A percentile compares a stretch with the other conserved stretches of the same genome.
These are phyloP conservation scores for Bufo gargarizans DNA, from an alignment of 2,113 vertebrate species.

Conservation along the genomic window DNA sequence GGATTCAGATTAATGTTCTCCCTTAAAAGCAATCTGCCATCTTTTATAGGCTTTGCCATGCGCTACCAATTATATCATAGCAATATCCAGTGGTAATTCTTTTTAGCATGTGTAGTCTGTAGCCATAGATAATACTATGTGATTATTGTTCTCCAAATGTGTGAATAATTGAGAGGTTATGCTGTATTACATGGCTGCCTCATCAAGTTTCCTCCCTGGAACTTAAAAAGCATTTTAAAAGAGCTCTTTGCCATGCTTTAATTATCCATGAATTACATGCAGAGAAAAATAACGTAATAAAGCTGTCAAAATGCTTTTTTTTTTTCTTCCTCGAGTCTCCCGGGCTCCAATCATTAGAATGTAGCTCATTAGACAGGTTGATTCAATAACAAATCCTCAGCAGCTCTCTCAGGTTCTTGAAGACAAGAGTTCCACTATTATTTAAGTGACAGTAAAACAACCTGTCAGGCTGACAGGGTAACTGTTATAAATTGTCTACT, in stretches of 20 bases:
- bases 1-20: conserved; percentile 68
- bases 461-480: conserved; percentile 51
- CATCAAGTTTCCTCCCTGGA: conserved; percentile 72
- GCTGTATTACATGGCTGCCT: conserved; percentile 68
- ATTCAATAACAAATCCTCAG: conserved; percentile 44
- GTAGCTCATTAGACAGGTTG: conserved; percentile 41
- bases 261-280: conserved; percentile 71
- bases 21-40: conserved; percentile 59
- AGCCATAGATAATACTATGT: conserved; percentile 64
- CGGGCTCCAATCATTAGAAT: conserved; percentile 61
- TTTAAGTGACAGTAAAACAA: conserved; percentile 55
- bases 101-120: conserved; percentile 60
- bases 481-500: conserved; percentile 55
- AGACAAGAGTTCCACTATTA: conserved; percentile 40
- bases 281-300: conserved; percentile 64
- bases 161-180: conserved; percentile 76
- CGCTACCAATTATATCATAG: conserved; percentile 72
- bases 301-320: conserved; percentile 69
- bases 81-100: conserved; percentile 68
- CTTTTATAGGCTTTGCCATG: conserved; percentile 64
- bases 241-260: conserved; percentile 67
- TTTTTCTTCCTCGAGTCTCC: conserved; percentile 69
- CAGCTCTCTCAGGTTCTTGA: neutral
- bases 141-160: conserved; percentile 73
- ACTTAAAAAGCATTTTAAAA: conserved; percentile 64